phyloP scores from a whole-genome alignment of 2,888 invertebrate species.

The Lingula anatina region DNA sequence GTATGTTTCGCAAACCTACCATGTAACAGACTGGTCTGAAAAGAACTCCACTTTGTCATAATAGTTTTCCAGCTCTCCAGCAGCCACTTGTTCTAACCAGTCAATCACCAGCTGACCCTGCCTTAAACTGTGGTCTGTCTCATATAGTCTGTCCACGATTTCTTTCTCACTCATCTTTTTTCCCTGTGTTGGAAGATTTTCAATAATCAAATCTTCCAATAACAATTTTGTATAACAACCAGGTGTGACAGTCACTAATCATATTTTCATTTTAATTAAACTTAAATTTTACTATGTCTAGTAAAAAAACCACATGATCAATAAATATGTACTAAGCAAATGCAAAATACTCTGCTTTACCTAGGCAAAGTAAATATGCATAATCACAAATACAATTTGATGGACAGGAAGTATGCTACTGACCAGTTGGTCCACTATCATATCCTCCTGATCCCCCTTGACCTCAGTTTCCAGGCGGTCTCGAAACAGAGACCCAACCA shows the following conservation, averaged over 20 bases:
- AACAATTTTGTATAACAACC: no score
- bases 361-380: no score
- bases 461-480: slow-evolving; percentile 63
- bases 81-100: slow-evolving; percentile 83
- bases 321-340: no score
- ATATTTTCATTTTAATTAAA: no score
- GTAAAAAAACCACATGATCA: no score
- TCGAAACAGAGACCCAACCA: slow-evolving; percentile 74
- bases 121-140: slow-evolving; percentile 57
- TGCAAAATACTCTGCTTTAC: no score
- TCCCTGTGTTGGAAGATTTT: slow-evolving; percentile 14
- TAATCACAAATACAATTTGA: no score
- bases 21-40: slow-evolving; percentile 76
- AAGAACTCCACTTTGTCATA: slow-evolving; percentile 64
- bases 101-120: slow-evolving; percentile 76
- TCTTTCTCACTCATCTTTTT: slow-evolving; percentile 60
- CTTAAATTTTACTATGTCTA: no score
- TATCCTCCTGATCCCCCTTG: slow-evolving; percentile 16
- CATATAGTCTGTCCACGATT: slow-evolving; percentile 60
- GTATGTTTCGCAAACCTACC: no score
- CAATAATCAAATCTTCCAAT: no score
- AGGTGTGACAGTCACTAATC: no score
- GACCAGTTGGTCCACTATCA: slow-evolving; percentile 11
- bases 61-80: slow-evolving; percentile 55
- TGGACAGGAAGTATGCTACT: no score